Evolutionary conservation across 2,113 vertebrate species (phyloP).

Genomic region (Macrotus californicus): DNA sequence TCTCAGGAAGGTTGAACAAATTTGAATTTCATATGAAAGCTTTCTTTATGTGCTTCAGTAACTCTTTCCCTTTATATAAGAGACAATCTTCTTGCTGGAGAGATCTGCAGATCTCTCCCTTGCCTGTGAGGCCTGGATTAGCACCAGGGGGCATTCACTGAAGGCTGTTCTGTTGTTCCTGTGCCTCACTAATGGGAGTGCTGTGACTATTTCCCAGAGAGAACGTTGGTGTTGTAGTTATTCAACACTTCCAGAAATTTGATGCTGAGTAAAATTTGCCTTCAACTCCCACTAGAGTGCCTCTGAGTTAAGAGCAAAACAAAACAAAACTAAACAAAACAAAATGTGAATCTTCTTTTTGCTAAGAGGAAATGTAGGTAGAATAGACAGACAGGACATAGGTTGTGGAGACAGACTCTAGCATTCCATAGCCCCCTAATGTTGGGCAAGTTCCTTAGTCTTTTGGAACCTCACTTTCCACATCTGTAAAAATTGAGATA

Average conservation of each 20-base stretch:
- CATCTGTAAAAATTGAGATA: background rate
- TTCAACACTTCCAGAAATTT: background rate
- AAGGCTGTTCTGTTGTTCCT: background rate
- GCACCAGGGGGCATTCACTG: background rate
- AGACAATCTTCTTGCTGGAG: background rate
- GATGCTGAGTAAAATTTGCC: background rate
- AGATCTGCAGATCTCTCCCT: background rate
- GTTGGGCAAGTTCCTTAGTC: background rate
- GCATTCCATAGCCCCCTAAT: background rate
- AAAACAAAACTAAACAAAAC: too few species aligned
- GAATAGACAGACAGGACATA: background rate
- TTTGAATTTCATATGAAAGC: constrained; percentile 62
- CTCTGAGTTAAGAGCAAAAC: background rate
- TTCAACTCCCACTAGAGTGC: background rate
- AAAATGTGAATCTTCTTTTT: background rate
- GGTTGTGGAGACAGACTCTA: background rate
- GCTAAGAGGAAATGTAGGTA: background rate
- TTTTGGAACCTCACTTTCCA: background rate
- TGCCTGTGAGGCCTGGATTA: background rate
- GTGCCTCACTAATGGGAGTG: background rate
- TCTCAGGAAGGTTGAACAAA: constrained; percentile 52
- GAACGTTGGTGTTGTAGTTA: background rate
- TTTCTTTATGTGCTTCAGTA: constrained; percentile 44
- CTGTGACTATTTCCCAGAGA: background rate
- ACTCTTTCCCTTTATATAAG: constrained; percentile 20